A percentile compares a stretch with the other conserved stretches of the same genome.
phyloP scores from a whole-genome alignment of 2,888 invertebrate genomes.

The Melitaea athalia region DNA sequence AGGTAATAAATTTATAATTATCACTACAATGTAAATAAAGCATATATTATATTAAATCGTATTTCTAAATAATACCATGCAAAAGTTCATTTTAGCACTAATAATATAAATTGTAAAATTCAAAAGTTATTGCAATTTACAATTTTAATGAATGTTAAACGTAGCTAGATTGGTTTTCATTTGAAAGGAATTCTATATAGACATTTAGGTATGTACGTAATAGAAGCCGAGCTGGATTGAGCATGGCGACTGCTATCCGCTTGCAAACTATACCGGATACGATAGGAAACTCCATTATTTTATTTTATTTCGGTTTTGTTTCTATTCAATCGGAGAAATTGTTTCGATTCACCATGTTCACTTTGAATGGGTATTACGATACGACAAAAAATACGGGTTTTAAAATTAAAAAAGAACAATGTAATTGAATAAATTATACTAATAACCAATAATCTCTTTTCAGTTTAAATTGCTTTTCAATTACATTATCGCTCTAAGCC shows the following conservation, averaged over 20 bases:
- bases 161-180: not conserved
- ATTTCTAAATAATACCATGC: not conserved
- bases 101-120: not conserved
- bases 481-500: no score
- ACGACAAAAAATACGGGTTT: conserved; percentile 14
- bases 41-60: not conserved
- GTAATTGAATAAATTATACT: no score
- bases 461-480: no score
- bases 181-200: not conserved
- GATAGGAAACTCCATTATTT: conserved; percentile 75
- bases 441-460: no score
- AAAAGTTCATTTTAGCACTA: not conserved
- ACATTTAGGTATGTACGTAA: conserved; percentile 55
- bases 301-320: conserved; percentile 73
- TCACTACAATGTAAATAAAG: not conserved
- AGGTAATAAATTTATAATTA: no score
- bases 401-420: no score
- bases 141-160: conserved; percentile 1
- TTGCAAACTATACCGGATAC: conserved; percentile 75
- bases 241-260: conserved; percentile 75
- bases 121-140: conserved; percentile 14
- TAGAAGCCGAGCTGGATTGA: conserved; percentile 57
- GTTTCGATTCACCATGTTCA: conserved; percentile 60
- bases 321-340: conserved; percentile 69
- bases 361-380: conserved; percentile 41